phyloP scores from a whole-genome alignment of 1,140 invertebrate species.

The Lordiphosa clarofinis region DNA sequence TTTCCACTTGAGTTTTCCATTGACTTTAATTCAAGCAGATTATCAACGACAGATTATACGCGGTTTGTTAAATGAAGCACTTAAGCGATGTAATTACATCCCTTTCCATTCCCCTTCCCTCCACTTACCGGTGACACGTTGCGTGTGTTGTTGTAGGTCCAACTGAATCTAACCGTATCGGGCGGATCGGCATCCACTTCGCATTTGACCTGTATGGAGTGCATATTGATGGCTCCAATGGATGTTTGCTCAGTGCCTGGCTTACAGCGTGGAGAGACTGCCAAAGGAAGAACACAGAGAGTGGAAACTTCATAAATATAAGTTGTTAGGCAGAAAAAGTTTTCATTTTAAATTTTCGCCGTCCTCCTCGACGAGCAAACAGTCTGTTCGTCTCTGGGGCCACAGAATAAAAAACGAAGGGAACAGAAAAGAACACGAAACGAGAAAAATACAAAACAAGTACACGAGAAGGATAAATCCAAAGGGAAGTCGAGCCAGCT shows the following conservation, averaged over 20 bases:
- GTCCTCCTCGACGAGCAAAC: conserved; percentile 34
- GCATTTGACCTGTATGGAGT: conserved; percentile 85
- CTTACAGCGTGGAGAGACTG: conserved; percentile 84
- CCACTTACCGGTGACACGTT: conserved; percentile 84
- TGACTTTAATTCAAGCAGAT: no score
- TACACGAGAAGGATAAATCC: conserved; percentile 24
- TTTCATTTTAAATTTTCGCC: conserved; percentile 41
- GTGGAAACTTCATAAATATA: conserved; percentile 35
- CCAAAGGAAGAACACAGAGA: conserved; percentile 38
- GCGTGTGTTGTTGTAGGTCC: conserved; percentile 89
- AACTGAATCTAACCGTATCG: conserved; percentile 87
- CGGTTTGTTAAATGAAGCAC: no score
- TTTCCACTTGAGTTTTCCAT: no score
- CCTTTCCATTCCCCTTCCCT: no score
- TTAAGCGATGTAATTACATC: no score
- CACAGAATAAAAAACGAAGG: conserved; percentile 1
- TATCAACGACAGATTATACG: no score
- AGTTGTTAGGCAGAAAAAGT: conserved; percentile 50
- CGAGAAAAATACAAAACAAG: conserved; percentile 9
- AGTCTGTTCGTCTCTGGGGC: conserved; percentile 33
- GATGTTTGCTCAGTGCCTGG: conserved; percentile 82
- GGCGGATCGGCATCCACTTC: conserved; percentile 91
- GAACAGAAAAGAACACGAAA: conserved; percentile 36
- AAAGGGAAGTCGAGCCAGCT: conserved; percentile 56
- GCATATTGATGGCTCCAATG: conserved; percentile 83